Evolutionary conservation across 2,113 vertebrate genomes (phyloP).

Genomic region (Chloropsis hardwickii): DNA sequence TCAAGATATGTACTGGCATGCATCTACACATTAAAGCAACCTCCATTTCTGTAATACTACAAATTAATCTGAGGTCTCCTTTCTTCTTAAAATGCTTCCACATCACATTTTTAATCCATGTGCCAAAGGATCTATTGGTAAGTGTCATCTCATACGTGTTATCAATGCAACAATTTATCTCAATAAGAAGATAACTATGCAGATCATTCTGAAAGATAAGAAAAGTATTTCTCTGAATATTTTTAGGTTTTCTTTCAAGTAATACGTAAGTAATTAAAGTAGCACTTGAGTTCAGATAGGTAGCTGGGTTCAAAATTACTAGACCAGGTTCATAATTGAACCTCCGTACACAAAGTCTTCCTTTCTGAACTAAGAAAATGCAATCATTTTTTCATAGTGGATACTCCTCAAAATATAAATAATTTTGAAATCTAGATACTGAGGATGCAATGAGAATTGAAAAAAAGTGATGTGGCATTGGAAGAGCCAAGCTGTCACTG

Average conservation of each 20-base stretch:
- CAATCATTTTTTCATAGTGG: background rate
- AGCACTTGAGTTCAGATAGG: background rate
- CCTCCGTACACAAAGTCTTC: background rate
- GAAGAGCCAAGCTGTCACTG: background rate
- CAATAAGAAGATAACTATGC: background rate
- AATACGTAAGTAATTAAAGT: background rate
- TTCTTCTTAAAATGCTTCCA: conserved; percentile 26
- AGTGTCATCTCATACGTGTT: background rate
- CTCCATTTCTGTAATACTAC: background rate
- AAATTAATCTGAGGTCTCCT: background rate
- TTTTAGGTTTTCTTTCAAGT: conserved; percentile 35
- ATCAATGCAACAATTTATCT: background rate
- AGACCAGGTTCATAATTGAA: background rate
- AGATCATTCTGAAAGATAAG: conserved; percentile 39
- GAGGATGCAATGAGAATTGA: background rate
- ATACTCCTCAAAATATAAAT: background rate
- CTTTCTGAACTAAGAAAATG: background rate
- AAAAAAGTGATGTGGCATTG: background rate
- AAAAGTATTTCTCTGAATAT: conserved; percentile 30
- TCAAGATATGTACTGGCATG: background rate
- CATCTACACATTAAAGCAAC: background rate
- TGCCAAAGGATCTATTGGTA: conserved; percentile 27
- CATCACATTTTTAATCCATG: background rate
- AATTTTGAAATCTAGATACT: background rate
- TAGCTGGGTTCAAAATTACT: background rate